Base-by-base conservation (phyloP, 2,797 vertebrate genomes). In the Okamejei kenojei region DNA sequence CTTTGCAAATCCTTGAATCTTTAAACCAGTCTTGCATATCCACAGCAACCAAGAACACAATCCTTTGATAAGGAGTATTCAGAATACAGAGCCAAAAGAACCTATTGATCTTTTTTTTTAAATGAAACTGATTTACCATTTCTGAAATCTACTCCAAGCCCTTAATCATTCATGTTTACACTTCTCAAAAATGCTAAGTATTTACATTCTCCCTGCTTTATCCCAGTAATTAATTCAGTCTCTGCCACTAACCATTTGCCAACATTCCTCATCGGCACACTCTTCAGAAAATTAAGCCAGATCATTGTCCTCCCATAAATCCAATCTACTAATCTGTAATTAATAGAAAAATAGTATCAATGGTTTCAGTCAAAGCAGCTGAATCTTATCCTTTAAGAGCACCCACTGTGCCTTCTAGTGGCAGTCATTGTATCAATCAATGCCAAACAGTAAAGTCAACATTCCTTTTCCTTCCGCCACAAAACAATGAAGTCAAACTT, bases 261-360 rank as follows among this genome's bases (percentile, higher is more conserved):
- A 8, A 32, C 29, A 63, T 65, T 68, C 63, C 7, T 88, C 1
- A 68, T 68, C 29, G 1, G 21, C 61, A 68, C 15, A 21, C 9
- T 86, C 54, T 63, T 35, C 13, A 68, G 61, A 68, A 88, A 68
- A 21, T n/a, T 35, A 88, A 32, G 15, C n/a, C 61, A 35, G n/a
- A 9, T 17, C 38, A 29, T 45, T 58, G 35, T 58, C 13, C 11
- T 71, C 9, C 8, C 23, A 54, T 71, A 54, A 91, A 29, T 91
- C 35, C 38, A 23, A 45, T 29, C 35, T 73, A 73, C 3, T 73
- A 73, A 73, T 45, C 65, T 26, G 32, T 4, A 38, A 17, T 73
- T 74, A 19, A 91, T 54, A 45, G 90, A 91, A 91, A 88, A 65
- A 86, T 63, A 7, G 35, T 88, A 1, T 86, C 80, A 84, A 84